Conservation (phyloP, 1,140 invertebrate species). For the Sminthurides bifidus region DNA sequence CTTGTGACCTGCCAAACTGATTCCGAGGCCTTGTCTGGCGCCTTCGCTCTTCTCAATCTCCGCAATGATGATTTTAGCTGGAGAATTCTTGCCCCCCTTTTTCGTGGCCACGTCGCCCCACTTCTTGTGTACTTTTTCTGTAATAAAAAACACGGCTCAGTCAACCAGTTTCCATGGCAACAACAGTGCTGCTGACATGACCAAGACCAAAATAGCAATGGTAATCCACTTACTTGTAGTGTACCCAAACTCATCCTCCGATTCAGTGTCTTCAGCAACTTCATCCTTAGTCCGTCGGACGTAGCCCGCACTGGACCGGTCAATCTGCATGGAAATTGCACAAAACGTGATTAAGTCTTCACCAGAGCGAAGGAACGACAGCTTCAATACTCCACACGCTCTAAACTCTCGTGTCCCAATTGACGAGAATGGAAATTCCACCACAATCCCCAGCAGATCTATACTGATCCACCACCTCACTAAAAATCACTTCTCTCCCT, state of each 20-base stretch:
- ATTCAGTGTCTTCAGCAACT: slow-evolving; percentile 56
- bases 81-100: neutral
- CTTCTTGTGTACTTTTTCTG: slow-evolving; percentile 36
- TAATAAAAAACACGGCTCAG: slow-evolving; percentile 19
- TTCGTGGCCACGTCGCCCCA: slow-evolving; percentile 28
- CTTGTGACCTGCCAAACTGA: slow-evolving; percentile 85
- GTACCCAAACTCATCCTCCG: slow-evolving; percentile 84
- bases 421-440: too few species aligned
- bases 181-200: neutral
- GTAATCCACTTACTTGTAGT: slow-evolving; percentile 71
- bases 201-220: neutral
- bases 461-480: too few species aligned
- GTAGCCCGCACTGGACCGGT: slow-evolving; percentile 73
- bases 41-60: slow-evolving; percentile 21
- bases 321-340: slow-evolving; percentile 52
- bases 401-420: too few species aligned
- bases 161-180: neutral
- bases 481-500: too few species aligned
- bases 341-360: neutral
- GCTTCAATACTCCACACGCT: too few species aligned
- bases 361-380: neutral
- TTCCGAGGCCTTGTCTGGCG: slow-evolving; percentile 47
- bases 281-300: slow-evolving; percentile 64
- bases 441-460: too few species aligned
- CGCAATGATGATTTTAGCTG: slow-evolving; percentile 21